Conservation (phyloP, 2,113 vertebrate species). For the Brienomyrus brachyistius region DNA sequence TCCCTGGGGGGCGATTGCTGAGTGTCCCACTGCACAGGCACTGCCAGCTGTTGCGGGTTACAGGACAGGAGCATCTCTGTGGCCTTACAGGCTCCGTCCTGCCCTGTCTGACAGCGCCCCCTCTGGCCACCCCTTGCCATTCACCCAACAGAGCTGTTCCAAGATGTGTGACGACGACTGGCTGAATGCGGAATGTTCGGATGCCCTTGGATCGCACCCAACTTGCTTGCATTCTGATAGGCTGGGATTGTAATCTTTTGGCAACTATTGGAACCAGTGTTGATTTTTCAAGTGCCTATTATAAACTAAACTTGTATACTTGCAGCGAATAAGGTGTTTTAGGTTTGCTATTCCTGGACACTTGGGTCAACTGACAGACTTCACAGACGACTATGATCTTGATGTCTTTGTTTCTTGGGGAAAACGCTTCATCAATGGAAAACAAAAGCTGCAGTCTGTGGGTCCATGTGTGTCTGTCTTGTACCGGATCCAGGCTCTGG, state of each 20-base stretch:
- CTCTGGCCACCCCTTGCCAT: background rate
- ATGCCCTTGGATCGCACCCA: background rate
- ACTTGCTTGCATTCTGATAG: background rate
- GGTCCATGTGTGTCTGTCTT: background rate
- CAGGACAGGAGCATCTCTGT: background rate
- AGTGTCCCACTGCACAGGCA: conserved; percentile 33
- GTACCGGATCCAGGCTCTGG: background rate
- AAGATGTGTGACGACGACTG: background rate
- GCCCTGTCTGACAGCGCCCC: background rate
- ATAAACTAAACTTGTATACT: background rate
- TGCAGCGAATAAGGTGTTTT: background rate
- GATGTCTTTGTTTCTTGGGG: background rate
- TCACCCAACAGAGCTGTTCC: background rate
- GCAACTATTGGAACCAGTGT: background rate
- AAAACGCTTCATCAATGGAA: background rate
- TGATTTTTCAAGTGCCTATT: background rate
- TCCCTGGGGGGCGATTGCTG: conserved; percentile 77
- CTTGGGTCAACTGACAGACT: background rate
- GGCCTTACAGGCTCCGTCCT: background rate
- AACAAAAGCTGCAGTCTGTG: background rate
- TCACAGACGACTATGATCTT: background rate
- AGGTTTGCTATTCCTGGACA: background rate
- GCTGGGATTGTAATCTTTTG: background rate
- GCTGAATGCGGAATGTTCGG: background rate
- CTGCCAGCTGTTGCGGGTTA: background rate